Base-by-base conservation (phyloP, 2,888 invertebrate species). In the Meiosimyza decipiens region DNA sequence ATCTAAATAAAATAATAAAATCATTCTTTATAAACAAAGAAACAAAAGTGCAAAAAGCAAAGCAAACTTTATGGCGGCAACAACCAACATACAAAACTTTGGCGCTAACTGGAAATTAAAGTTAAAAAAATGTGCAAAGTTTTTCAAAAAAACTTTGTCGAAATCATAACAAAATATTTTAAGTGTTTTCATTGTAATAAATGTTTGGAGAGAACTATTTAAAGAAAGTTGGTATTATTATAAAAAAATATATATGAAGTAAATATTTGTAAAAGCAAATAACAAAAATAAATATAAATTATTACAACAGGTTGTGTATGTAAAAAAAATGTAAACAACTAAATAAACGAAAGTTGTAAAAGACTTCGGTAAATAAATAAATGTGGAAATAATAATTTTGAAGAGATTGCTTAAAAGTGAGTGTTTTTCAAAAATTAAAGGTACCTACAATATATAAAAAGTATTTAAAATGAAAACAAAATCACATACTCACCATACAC, bases 281-380 rank as follows among this genome's bases (percentile, higher is more conserved):
- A 57, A 66, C 5, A 64, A 74, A 70, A 71, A 33, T 51, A 54
- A 66, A n/a, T n/a, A 66, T 18, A 55, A 66, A 28, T 66, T 57
- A 67, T 67, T 57, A 67, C 67, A 55, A 55, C 55, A 55, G 67
- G 67, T 67, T 67, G 67, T 67, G 67, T 67, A 67, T 57, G 40
- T 33, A 65, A 66, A n/a, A 66, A 65, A 66, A 54, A 4, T n/a
- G n/a, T n/a, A 62, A 64, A 64, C 28, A 40, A 67, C 47, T 33
- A 51, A 66, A 40, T 13, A 55, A 40, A 73, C 51, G 60, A 67
- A 64, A 71, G 59, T 72, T 72, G 63, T 28, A 6, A n/a, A n/a
- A 40, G 9, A 40, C 40, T 40, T 40, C 40, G 40, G 22, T 50
- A 67, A n/a, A 33, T 7, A 52, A 65, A 6, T 22, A 51, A 65